Evolutionary conservation across 2,797 vertebrate genomes (phyloP).

Genomic region (Perodicticus potto): DNA sequence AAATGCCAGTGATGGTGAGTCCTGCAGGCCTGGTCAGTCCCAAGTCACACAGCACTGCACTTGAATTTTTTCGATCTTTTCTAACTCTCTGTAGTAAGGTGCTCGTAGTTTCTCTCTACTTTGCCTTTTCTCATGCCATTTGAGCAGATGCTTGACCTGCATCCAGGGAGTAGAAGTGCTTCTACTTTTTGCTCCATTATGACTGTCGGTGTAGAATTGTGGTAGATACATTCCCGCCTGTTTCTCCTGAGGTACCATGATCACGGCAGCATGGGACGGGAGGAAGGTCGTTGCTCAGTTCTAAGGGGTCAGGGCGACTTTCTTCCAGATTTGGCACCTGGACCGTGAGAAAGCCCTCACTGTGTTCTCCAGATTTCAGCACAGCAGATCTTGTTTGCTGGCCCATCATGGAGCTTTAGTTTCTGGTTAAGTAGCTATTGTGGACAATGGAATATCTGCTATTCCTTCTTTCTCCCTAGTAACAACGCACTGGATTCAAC

Average conservation of each 20-base stretch:
- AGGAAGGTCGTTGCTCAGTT: not conserved
- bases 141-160: not conserved
- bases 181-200: constrained; percentile 18
- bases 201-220: constrained; percentile 29
- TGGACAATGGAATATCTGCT: not conserved
- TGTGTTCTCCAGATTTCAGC: not conserved
- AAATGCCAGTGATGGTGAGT: not conserved
- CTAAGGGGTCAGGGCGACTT: not conserved
- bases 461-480: not conserved
- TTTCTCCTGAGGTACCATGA: not conserved
- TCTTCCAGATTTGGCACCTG: not conserved
- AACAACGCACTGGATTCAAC: not conserved
- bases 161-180: not conserved
- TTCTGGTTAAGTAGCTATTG: not conserved
- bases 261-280: not conserved
- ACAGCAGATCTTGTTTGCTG: not conserved
- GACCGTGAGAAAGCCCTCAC: not conserved
- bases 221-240: not conserved
- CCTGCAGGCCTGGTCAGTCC: not conserved
- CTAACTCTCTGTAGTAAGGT: not conserved
- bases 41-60: not conserved
- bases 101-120: not conserved
- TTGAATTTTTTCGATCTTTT: not conserved
- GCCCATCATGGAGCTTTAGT: not conserved
- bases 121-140: not conserved